Evolutionary conservation across 1,140 invertebrate species (phyloP), one percentile per base, ranked within the genome.

Genomic region (Bombus terrestris): DNA sequence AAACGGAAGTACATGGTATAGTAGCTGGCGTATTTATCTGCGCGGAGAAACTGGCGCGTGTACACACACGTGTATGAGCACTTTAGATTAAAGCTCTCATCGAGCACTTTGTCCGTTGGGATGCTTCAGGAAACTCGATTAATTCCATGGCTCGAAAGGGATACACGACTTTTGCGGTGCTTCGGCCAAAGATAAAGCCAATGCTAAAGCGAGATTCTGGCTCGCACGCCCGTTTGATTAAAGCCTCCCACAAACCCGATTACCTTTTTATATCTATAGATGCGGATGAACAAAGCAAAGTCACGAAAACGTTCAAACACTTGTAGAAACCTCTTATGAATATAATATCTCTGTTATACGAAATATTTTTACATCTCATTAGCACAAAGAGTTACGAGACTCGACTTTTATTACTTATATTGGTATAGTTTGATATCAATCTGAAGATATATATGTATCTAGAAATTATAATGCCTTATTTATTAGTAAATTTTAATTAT

Each of bases 161-260:
- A 92, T 89, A 87, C 88, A 86, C 89, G 88, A 89, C 90, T 91
- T 87, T 85, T 85, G 86, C 83, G 86, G 71, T 85, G 86, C 86
- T 85, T 85, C 83, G n/a, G 59, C 64, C 86, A 84, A 85, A 87
- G 86, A 87, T 85, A 87, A 87, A 87, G 76, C 86, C 82, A 35
- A 43, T 41, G 75, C 57, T 68, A 73, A 35, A 86, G 57, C 81
- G 85, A 86, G 81, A 84, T 86, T 84, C 81, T 78, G 41, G 57
- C 35, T 53, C 35, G 72, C 41, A 32, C 39, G 8, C 25, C 62
- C 79, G 85, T 86, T 86, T 83, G 85, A 86, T 86, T 86, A 86
- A 86, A 86, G 85, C 74, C 43, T 68, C n/a, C 68, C 81, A 76
- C 85, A 57, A 86, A 86, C 81, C 57, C 74, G 69, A 84, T 86